Percentiles rank a stretch among this genome's conserved stretches.
phyloP scores from a whole-genome alignment of 2,797 vertebrate genomes.

The Anisognathus igniventris region DNA sequence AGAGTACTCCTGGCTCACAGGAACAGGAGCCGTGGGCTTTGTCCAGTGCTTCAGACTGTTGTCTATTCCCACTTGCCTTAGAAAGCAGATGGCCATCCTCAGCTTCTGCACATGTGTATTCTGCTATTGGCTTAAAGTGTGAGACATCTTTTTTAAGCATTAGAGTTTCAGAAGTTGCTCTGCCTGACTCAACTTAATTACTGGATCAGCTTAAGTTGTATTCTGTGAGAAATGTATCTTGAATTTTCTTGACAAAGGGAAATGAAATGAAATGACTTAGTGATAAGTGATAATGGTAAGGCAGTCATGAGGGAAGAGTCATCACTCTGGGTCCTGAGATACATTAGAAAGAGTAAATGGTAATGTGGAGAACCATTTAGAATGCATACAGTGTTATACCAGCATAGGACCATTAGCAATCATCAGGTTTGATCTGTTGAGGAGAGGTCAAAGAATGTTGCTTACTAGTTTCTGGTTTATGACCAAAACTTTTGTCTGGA shows the following conservation, averaged over 20 bases:
- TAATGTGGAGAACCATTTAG: neutral
- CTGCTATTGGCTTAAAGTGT: neutral
- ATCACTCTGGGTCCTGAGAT: neutral
- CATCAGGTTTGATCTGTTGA: neutral
- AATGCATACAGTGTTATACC: neutral
- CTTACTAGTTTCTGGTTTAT: neutral
- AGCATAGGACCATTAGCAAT: rapidly evolving
- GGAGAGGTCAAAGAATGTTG: neutral
- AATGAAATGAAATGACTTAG: neutral
- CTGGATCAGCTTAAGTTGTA: neutral
- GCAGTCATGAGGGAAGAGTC: neutral
- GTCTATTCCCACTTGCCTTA: neutral
- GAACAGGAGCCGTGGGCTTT: neutral
- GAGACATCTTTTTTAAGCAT: neutral
- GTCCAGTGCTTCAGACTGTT: neutral
- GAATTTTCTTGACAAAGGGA: neutral
- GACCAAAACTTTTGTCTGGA: neutral
- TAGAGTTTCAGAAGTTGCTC: neutral
- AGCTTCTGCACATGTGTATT: rapidly evolving
- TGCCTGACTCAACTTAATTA: neutral
- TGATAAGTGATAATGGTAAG: neutral
- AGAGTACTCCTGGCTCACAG: neutral
- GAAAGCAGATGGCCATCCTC: neutral
- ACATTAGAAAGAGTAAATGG: neutral
- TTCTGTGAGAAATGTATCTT: neutral